A percentile compares a stretch with the other conserved stretches of the same genome.
phyloP scores from a whole-genome alignment of 2,888 invertebrate species.

The Scaptomyza cyrtandrae region DNA sequence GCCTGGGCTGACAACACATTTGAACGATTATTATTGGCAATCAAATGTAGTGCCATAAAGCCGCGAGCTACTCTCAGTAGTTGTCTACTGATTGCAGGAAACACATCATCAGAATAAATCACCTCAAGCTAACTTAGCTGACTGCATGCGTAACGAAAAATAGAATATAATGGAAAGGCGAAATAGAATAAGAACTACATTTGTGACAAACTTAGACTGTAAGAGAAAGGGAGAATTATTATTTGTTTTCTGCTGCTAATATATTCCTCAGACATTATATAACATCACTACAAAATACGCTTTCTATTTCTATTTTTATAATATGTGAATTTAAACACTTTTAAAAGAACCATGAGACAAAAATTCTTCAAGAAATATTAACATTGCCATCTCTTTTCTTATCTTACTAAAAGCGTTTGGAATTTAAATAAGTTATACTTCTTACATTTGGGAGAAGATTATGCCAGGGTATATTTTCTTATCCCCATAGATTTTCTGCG shows the following conservation, averaged over 20 bases:
- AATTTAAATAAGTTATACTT: too few relatives aligned
- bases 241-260: not conserved
- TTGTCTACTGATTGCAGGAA: constrained; percentile 46
- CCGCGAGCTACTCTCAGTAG: constrained; percentile 46
- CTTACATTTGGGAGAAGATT: too few relatives aligned
- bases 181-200: not conserved
- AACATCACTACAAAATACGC: too few relatives aligned
- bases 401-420: too few relatives aligned
- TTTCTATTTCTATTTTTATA: too few relatives aligned
- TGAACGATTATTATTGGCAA: constrained; percentile 70
- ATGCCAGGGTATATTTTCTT: too few relatives aligned
- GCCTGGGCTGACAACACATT: constrained; percentile 30
- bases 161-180: not conserved
- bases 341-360: too few relatives aligned
- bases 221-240: not conserved
- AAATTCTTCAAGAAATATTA: too few relatives aligned
- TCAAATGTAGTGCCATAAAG: constrained; percentile 68
- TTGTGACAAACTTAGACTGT: not conserved
- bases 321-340: too few relatives aligned
- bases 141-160: constrained; percentile 16
- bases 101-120: constrained; percentile 51
- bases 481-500: not conserved
- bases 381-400: too few relatives aligned
- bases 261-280: too few relatives aligned
- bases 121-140: constrained; percentile 20